Percentiles rank a stretch among this genome's conserved stretches.
Conservation (phyloP, 2,113 vertebrate genomes). For the Actenoides hombroni region DNA sequence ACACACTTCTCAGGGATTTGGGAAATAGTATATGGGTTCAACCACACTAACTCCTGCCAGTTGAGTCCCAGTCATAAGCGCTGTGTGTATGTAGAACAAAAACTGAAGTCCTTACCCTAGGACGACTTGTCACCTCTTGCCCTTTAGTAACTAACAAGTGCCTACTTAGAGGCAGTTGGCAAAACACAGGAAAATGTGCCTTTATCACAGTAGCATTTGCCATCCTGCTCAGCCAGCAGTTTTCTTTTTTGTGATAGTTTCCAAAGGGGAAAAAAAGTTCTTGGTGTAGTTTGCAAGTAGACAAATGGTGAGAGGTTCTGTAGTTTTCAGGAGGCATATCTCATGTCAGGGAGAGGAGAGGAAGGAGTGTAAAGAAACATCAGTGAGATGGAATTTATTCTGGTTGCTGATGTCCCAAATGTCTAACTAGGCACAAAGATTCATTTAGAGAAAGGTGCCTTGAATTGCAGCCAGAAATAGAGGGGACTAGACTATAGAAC, state of each 20-base stretch:
- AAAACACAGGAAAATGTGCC: neutral
- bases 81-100: neutral
- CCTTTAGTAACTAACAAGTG: neutral
- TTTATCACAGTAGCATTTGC: neutral
- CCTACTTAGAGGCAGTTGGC: neutral
- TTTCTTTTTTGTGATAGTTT: neutral
- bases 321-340: neutral
- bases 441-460: neutral
- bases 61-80: neutral
- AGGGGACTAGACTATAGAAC: neutral
- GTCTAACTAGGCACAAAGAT: neutral
- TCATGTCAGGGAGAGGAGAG: neutral
- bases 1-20: neutral
- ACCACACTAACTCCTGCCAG: neutral
- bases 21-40: neutral
- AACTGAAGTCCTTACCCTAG: neutral
- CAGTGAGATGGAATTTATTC: neutral
- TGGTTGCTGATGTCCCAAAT: neutral
- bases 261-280: fast-evolving
- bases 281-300: neutral
- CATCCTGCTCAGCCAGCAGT: neutral
- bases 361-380: neutral
- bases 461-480: neutral
- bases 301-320: neutral
- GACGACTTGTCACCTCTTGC: neutral